A percentile compares a stretch with the other conserved stretches of the same genome.
phyloP scores from a whole-genome alignment of 2,888 invertebrate species.

The Fissipunctia ypsillon region DNA sequence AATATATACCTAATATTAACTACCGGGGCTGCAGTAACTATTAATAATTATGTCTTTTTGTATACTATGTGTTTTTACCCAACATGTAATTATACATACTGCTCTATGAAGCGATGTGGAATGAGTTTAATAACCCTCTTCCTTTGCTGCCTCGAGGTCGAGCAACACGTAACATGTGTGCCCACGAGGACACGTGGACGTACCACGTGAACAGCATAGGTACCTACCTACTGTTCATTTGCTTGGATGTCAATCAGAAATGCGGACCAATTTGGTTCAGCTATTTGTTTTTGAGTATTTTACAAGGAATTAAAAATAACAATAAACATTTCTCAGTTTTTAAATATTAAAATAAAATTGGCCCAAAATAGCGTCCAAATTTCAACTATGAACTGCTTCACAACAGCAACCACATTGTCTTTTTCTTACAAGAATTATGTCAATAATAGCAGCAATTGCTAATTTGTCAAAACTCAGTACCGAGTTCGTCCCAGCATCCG shows the following conservation, averaged over 20 bases:
- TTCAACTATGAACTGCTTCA: conserved; percentile 5
- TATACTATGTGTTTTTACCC: conserved; percentile 47
- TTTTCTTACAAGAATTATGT: conserved; percentile 1
- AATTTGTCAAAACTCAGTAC: conserved; percentile 12
- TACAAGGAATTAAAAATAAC: conserved; percentile 4
- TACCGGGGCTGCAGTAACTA: conserved; percentile 47
- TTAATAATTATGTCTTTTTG: conserved; percentile 24
- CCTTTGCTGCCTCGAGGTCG: not conserved
- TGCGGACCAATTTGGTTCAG: conserved; percentile 3
- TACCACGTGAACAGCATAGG: not conserved
- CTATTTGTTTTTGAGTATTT: conserved; percentile 24
- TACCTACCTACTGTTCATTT: not conserved
- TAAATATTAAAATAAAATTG: not conserved
- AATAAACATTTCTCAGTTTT: not conserved
- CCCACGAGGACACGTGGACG: too few relatives aligned
- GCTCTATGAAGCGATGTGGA: conserved; percentile 44
- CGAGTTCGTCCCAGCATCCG: conserved; percentile 21
- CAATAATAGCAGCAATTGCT: conserved; percentile 23
- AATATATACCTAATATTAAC: conserved; percentile 39
- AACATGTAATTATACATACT: conserved; percentile 9
- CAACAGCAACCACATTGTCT: conserved; percentile 2
- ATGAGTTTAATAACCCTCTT: not conserved
- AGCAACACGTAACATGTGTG: not conserved
- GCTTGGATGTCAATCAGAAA: too few relatives aligned
- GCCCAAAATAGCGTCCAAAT: not conserved